phyloP scores from a whole-genome alignment of 2,888 invertebrate species.

The Anaspis maculata region DNA sequence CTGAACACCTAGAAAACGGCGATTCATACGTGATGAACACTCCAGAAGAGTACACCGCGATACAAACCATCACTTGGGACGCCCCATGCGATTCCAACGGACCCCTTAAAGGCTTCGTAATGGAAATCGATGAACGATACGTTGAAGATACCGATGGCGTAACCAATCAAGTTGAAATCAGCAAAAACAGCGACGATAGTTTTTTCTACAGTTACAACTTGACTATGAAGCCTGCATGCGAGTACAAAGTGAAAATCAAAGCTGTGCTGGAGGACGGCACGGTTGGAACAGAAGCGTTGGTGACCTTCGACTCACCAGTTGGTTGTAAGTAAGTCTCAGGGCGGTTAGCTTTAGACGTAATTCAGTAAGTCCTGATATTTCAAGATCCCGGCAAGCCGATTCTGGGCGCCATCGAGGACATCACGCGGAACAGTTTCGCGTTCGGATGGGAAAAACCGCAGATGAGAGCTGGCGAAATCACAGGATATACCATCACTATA shows the following conservation, averaged over 20 bases:
- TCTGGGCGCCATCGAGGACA: neutral
- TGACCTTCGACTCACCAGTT: neutral
- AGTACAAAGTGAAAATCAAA: slow-evolving; percentile 3
- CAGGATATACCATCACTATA: neutral
- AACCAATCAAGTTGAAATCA: neutral
- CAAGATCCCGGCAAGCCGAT: neutral
- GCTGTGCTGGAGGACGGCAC: slow-evolving; percentile 4
- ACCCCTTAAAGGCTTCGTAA: slow-evolving; percentile 16
- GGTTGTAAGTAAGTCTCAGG: neutral
- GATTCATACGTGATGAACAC: slow-evolving; percentile 2
- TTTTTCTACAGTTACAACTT: neutral
- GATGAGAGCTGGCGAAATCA: no score
- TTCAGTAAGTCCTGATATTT: neutral
- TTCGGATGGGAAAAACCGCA: no score
- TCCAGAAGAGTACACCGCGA: slow-evolving; percentile 9
- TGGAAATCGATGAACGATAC: slow-evolving; percentile 11
- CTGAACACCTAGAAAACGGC: no score
- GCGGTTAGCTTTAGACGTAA: no score
- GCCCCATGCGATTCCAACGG: slow-evolving; percentile 27
- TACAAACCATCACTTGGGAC: slow-evolving; percentile 16
- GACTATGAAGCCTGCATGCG: slow-evolving; percentile 2
- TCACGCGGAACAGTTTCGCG: neutral
- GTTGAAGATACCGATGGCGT: slow-evolving; percentile 1
- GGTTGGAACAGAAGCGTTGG: neutral
- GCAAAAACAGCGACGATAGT: neutral